Evolutionary conservation across 1,140 invertebrate species (phyloP), one percentile per base, ranked within the genome.

Genomic region (Ips nitidus): DNA sequence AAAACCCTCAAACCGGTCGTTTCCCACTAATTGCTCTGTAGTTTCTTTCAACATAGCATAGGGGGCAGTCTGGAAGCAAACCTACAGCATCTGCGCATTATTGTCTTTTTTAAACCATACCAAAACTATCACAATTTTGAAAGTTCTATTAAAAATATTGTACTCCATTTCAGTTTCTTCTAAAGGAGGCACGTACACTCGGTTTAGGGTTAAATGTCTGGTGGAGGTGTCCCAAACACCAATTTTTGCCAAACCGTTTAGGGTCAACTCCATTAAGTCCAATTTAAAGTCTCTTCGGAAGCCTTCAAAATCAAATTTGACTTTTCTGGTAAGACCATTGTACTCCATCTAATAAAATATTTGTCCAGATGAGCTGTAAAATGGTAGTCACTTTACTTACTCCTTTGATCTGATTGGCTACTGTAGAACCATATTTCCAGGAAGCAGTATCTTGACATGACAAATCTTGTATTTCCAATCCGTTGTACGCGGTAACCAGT

Each of bases 371-470:
- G 22, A 22, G 22, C 22, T 22, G 22, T 22, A 22, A 22, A 22
- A 22, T 22, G 22, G 22, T 22, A 22, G 22, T 22, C 22, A 22
- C 22, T 22, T 22, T 22, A 36, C 52, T 50, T 81, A 96, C 94
- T 78, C 89, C 87, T 84, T 92, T 92, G 83, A 97, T 91, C 75
- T 91, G 93, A 84, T 97, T 97, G 69, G 90, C 86, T 41, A 97
- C 83, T 73, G 89, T 93, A 71, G 88, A 89, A 37, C 95, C 94
- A 76, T 91, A 89, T 58, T 87, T 86, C 94, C 94, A 97, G 45
- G 86, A 88, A 41, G 89, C 82, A 55, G 82, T 82, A 53, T 84
- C 84, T 58, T 91, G 87, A 77, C 94, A 97, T 45, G 83, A 82
- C 3, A 93, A 79, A 7, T 80, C 70, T 63, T 80, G 80, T 2